These are phyloP conservation scores for Orchesella flavescens DNA, from an alignment of 2,888 invertebrate species.

Conservation along the genomic window DNA sequence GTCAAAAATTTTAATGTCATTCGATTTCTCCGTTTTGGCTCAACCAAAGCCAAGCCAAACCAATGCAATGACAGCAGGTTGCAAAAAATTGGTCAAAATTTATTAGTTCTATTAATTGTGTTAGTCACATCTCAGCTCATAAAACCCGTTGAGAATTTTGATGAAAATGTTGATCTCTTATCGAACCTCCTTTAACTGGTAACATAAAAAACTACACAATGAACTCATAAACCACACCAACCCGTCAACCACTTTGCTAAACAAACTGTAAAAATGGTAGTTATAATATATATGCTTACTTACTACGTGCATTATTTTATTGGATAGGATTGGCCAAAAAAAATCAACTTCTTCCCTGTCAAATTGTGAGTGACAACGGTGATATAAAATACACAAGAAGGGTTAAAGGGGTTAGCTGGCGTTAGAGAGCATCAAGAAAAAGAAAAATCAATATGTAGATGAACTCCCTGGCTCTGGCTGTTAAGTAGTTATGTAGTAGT, in stretches of 20 bases:
- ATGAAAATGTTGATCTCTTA: constrained; percentile 41
- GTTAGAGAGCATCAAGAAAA: constrained; percentile 9
- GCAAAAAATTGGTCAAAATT: constrained; percentile 47
- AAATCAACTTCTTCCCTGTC: constrained; percentile 46
- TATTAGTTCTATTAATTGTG: constrained; percentile 56
- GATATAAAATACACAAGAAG: constrained; percentile 37
- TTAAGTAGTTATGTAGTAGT: not conserved
- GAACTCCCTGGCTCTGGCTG: not conserved
- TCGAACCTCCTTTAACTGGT: constrained; percentile 24
- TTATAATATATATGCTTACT: not conserved
- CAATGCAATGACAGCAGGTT: too few species aligned
- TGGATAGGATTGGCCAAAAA: not conserved
- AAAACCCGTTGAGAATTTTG: constrained; percentile 59
- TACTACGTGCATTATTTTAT: not conserved
- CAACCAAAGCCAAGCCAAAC: too few species aligned
- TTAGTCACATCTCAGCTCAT: constrained; percentile 58
- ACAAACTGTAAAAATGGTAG: constrained; percentile 26
- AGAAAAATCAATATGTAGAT: constrained; percentile 34
- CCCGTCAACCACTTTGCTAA: constrained; percentile 37
- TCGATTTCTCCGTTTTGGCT: too few species aligned
- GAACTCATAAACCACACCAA: constrained; percentile 55
- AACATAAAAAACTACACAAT: constrained; percentile 34
- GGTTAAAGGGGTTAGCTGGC: constrained; percentile 53
- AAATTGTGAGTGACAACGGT: constrained; percentile 53
- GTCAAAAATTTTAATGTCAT: too few species aligned